phyloP scores from a whole-genome alignment of 1,140 invertebrate species.

The Drosophila ambigua region DNA sequence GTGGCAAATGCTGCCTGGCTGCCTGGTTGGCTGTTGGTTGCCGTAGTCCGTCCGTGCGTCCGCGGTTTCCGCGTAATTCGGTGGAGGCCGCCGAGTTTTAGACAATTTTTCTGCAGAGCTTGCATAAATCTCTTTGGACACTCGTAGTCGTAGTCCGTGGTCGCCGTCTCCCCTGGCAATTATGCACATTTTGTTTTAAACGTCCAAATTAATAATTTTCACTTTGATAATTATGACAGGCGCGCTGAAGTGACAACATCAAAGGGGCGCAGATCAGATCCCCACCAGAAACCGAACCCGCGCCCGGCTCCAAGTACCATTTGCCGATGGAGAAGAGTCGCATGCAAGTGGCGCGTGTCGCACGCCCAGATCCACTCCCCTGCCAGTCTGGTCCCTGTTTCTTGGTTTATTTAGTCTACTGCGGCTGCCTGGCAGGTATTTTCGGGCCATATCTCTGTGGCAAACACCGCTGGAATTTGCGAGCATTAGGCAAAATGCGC shows the following conservation, averaged over 20 bases:
- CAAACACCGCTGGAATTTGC: conserved; percentile 31
- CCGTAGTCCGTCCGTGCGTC: conserved; percentile 12
- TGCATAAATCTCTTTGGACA: conserved; percentile 64
- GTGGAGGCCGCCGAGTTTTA: conserved; percentile 68
- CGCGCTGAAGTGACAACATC: conserved; percentile 78
- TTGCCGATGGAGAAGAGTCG: not conserved
- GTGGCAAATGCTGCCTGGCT: conserved; percentile 63
- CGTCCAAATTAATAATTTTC: conserved; percentile 81
- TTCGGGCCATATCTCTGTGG: conserved; percentile 8
- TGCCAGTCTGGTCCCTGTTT: not conserved
- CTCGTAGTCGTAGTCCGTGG: conserved; percentile 21
- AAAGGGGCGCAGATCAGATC: conserved; percentile 45
- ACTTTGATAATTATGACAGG: conserved; percentile 80
- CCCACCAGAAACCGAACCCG: not conserved
- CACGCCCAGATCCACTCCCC: not conserved
- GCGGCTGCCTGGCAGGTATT: conserved; percentile 19
- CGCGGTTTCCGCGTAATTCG: conserved; percentile 65
- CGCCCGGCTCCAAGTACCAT: not conserved
- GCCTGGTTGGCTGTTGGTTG: conserved; percentile 31
- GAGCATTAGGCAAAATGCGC: conserved; percentile 30
- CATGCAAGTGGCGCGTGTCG: conserved; percentile 17
- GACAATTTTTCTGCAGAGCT: conserved; percentile 74
- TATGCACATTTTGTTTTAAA: conserved; percentile 82
- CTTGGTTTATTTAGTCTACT: conserved; percentile 29
- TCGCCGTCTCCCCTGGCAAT: conserved; percentile 51